A percentile compares a stretch with the other conserved stretches of the same genome.
phyloP scores from a whole-genome alignment of 2,113 vertebrate genomes.

The Channa argus region DNA sequence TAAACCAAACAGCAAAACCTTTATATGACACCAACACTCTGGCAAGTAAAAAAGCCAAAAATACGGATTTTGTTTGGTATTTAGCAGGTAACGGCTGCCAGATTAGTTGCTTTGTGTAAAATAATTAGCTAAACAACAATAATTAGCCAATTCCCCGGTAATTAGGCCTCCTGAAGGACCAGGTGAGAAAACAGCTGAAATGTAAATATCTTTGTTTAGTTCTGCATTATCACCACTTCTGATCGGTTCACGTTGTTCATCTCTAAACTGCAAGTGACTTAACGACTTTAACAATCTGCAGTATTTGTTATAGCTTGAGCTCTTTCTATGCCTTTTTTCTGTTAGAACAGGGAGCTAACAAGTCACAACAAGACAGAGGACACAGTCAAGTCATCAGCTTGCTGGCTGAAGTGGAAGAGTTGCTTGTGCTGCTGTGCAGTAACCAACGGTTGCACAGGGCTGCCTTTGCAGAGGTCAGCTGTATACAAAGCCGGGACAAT shows the following conservation, averaged over 20 bases:
- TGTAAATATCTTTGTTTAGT: constrained; percentile 22
- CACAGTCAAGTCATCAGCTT: constrained; percentile 7
- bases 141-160: constrained; percentile 7
- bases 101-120: constrained; percentile 26
- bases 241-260: constrained; percentile 14
- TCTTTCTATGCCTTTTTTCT: constrained; percentile 25
- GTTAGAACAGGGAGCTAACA: constrained; percentile 12
- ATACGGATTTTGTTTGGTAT: constrained; percentile 10
- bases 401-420: constrained; percentile 1
- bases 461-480: constrained; percentile 6
- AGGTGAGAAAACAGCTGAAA: constrained; percentile 12
- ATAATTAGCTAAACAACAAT: constrained; percentile 20
- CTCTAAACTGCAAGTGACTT: constrained; percentile 26
- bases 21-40: neutral
- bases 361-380: constrained; percentile 4
- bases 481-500: neutral
- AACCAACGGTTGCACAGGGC: neutral
- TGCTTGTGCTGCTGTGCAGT: constrained; percentile 26
- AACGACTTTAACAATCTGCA: constrained; percentile 4
- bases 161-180: neutral
- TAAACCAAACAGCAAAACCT: neutral
- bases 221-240: constrained; percentile 1
- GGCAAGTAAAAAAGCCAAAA: constrained; percentile 9
- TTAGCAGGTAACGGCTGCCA: constrained; percentile 3
- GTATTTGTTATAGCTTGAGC: constrained; percentile 33